Conservation (phyloP, 2,113 vertebrate genomes). For the Nyctibius bracteatus region DNA sequence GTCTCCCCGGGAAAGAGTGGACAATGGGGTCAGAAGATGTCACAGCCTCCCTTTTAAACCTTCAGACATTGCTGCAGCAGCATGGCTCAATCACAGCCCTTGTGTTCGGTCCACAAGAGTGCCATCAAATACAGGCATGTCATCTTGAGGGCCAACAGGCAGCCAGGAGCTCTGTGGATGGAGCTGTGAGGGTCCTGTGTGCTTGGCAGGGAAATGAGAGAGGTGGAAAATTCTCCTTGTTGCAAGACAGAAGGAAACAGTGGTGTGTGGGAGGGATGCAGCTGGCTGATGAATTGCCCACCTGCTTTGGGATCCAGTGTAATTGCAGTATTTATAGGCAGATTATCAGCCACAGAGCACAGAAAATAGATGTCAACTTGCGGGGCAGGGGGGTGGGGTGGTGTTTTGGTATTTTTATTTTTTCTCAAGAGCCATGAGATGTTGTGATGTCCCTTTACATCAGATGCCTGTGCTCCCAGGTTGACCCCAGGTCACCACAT, state of each 20-base stretch:
- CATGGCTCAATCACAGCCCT: neutral
- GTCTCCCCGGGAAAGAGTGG: neutral
- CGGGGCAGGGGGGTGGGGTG: accelerated
- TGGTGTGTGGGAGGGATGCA: neutral
- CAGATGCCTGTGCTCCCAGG: neutral
- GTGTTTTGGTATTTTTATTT: neutral
- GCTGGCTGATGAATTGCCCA: neutral
- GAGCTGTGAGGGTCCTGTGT: neutral
- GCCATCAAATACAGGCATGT: neutral
- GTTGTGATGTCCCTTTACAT: neutral
- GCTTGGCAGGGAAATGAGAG: neutral
- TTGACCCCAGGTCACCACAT: neutral
- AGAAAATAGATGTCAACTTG: too few relatives aligned
- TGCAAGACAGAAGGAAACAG: neutral
- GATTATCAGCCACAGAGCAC: neutral
- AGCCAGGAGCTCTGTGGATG: neutral
- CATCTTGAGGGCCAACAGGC: neutral
- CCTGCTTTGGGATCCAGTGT: neutral
- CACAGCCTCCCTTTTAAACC: neutral
- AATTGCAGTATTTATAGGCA: neutral
- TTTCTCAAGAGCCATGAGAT: neutral
- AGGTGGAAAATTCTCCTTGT: neutral
- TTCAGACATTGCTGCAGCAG: neutral
- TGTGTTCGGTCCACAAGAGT: neutral
- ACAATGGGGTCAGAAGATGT: neutral